phyloP scores from a whole-genome alignment of 2,113 vertebrate genomes.

The Patagioenas fasciata region DNA sequence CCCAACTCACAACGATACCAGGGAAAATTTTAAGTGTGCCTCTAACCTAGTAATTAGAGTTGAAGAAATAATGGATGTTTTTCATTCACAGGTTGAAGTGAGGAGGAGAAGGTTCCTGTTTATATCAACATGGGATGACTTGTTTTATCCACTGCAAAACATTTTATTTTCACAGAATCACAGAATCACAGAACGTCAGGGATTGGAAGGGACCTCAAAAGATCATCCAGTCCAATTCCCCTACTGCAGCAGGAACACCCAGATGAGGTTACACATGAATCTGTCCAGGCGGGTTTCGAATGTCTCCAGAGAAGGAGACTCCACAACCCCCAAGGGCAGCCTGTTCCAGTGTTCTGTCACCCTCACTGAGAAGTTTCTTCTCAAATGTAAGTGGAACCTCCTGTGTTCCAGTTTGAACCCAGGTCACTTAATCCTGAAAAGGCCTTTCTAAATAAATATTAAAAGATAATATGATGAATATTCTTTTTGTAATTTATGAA shows the following conservation, averaged over 20 bases:
- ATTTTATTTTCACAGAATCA: background rate
- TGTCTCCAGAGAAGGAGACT: too few relatives aligned
- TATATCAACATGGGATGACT: background rate
- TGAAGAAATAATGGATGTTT: background rate
- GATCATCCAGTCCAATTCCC: too few relatives aligned
- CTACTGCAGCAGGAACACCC: too few relatives aligned
- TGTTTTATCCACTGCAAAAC: background rate
- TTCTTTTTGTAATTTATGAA: background rate
- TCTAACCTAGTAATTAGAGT: background rate
- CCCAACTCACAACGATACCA: background rate
- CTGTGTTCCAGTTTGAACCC: too few relatives aligned
- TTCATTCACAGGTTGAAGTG: background rate
- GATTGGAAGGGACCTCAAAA: too few relatives aligned
- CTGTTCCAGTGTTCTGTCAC: too few relatives aligned
- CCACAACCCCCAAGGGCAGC: too few relatives aligned
- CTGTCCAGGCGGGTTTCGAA: too few relatives aligned
- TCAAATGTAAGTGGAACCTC: too few relatives aligned
- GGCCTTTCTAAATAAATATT: background rate
- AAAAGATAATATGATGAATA: background rate
- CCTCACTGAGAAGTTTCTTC: too few relatives aligned
- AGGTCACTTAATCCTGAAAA: background rate
- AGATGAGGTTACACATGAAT: too few relatives aligned
- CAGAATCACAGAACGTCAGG: too few relatives aligned
- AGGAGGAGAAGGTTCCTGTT: background rate
- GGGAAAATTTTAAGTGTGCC: background rate